phyloP scores from a whole-genome alignment of 2,888 invertebrate genomes.

The Salpingus planirostris region DNA sequence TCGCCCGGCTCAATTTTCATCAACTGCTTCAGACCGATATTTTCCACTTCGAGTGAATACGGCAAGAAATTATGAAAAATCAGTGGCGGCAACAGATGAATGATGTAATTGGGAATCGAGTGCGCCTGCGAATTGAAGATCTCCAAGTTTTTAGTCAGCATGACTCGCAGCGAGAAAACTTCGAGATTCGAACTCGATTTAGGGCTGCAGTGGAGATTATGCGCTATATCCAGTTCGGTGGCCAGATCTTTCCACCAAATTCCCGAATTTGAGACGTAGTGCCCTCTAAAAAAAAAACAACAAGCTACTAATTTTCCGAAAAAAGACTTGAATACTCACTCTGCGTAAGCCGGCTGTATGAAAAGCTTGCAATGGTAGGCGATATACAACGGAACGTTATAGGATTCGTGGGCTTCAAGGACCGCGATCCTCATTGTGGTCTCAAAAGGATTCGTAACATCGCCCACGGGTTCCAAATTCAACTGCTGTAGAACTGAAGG shows the following conservation, averaged over 20 bases:
- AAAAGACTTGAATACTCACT: conserved; percentile 48
- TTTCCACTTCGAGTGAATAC: conserved; percentile 55
- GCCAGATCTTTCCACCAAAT: conserved; percentile 77
- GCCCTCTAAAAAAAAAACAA: conserved; percentile 54
- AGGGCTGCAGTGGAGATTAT: conserved; percentile 59
- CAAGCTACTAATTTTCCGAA: too few relatives aligned
- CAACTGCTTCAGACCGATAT: conserved; percentile 42
- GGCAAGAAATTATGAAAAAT: conserved; percentile 69
- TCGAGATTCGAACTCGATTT: conserved; percentile 51
- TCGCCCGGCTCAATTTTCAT: conserved; percentile 65
- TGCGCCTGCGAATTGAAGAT: conserved; percentile 25
- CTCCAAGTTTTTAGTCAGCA: conserved; percentile 31
- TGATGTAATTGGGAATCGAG: conserved; percentile 61
- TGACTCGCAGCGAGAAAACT: conserved; percentile 59
- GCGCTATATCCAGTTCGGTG: conserved; percentile 54
- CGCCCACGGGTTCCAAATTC: conserved; percentile 54
- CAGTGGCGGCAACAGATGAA: conserved; percentile 65
- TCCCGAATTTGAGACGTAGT: conserved; percentile 60
- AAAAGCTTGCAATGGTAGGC: conserved; percentile 74
- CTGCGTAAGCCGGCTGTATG: conserved; percentile 62
- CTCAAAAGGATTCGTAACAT: conserved; percentile 65
- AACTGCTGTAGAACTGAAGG: conserved; percentile 59
- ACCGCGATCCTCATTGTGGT: conserved; percentile 64
- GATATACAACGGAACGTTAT: conserved; percentile 66
- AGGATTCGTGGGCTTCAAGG: conserved; percentile 64